Base-by-base conservation (phyloP, 2,113 vertebrate genomes). In the Xenopus borealis region DNA sequence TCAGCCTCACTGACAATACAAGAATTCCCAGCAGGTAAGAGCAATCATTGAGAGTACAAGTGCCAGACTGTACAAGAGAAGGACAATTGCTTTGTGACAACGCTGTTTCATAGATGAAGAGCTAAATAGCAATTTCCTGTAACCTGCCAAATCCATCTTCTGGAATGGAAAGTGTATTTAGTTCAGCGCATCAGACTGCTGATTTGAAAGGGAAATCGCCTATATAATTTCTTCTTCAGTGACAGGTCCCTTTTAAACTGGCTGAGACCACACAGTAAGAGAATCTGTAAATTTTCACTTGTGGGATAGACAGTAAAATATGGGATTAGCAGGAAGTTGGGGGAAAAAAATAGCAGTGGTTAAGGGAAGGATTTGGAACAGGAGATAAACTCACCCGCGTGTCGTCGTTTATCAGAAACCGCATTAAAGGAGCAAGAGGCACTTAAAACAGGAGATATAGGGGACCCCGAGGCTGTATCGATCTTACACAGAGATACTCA, bases 371-470 rank as follows among this genome's bases (percentile, higher is more conserved):
- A 62, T 69, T 69, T 75, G 73, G 74, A 70, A 69, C 27, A 70
- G 74, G 67, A 70, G 67, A 77, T 77, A 77, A 77, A 77, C 73
- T 61, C 59, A n/a, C 19, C 16, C 46, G 30, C 47, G 20, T 64
- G 59, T 40, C 45, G 66, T 23, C 74, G 66, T 77, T 77, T 69
- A 77, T 77, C 74, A 77, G 74, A 8, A 45, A 64, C 30, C 17
- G 40, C 70, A 63, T 72, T 62, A 72, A 61, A 63, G 70, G 33
- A 63, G 27, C 69, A 64, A 69, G 67, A 77, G 50, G 59, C 74
- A 77, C 74, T 77, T 77, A 77, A 76, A 77, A 27, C 23, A 46
- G 30, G 67, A 77, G 66, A 69, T 77, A 77, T 77, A 77, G 59
- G 74, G 74, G 67, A 70, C 74, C 74, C 74, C 74, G 11, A 59